Evolutionary conservation across 1,140 invertebrate species (phyloP).

Genomic region (Conus betulinus): DNA sequence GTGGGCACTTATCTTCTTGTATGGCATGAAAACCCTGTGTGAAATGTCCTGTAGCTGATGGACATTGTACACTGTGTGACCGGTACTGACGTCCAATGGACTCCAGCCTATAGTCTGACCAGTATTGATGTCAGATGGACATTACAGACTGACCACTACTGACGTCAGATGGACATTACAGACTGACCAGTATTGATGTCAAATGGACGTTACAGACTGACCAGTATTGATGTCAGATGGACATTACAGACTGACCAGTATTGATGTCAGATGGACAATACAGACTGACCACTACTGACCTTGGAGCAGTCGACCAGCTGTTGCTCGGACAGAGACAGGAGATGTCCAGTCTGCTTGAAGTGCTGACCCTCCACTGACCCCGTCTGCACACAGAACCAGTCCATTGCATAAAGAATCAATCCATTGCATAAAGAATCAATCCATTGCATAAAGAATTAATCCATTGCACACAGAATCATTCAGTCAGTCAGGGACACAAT

Average conservation of each 20-base stretch:
- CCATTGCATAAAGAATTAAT: too few species aligned
- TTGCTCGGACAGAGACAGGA: conserved; percentile 97
- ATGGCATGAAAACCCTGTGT: too few species aligned
- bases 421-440: too few species aligned
- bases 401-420: too few species aligned
- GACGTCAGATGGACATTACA: too few species aligned
- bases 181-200: conserved; percentile 85
- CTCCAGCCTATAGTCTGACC: conserved; percentile 75
- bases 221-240: not conserved
- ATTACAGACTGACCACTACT: not conserved
- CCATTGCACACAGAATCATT: too few species aligned
- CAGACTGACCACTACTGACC: not conserved
- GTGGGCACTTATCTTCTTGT: too few species aligned
- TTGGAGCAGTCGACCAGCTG: conserved; percentile 78
- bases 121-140: conserved; percentile 85
- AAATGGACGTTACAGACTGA: not conserved
- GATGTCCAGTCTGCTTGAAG: conserved; percentile 86
- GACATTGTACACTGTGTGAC: too few species aligned
- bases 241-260: not conserved
- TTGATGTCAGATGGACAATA: not conserved
- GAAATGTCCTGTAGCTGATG: too few species aligned
- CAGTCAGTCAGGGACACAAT: too few species aligned
- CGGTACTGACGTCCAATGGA: too few species aligned
- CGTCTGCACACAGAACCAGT: conserved; percentile 76
- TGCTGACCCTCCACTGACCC: conserved; percentile 97